Conservation (phyloP, 2,113 vertebrate species). For the Cynoglossus semilaevis region DNA sequence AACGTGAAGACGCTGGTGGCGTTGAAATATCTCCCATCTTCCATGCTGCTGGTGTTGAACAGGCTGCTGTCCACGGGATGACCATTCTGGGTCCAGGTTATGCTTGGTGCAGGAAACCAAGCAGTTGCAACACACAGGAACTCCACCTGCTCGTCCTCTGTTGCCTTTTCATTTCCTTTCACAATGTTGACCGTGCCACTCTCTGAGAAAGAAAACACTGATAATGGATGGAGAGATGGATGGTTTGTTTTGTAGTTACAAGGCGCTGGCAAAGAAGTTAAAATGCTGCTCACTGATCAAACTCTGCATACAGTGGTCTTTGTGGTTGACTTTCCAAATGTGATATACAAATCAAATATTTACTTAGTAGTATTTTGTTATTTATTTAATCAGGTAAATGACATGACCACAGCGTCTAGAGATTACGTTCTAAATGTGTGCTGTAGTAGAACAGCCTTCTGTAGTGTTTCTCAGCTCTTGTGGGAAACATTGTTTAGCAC, state of each 20-base stretch:
- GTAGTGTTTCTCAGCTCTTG: background rate
- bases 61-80: constrained; percentile 33
- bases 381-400: too few relatives aligned
- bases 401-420: too few relatives aligned
- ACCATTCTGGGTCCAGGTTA: constrained; percentile 79
- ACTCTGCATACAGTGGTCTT: too few relatives aligned
- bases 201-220: constrained; percentile 64
- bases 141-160: constrained; percentile 67
- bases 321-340: too few relatives aligned
- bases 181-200: constrained; percentile 77
- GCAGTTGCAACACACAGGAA: constrained; percentile 76
- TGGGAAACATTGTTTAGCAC: background rate
- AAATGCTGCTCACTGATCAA: too few relatives aligned
- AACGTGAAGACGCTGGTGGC: constrained; percentile 76
- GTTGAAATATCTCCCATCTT: constrained; percentile 52
- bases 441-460: background rate
- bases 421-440: too few relatives aligned
- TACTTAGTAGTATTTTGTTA: too few relatives aligned
- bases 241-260: too few relatives aligned
- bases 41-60: constrained; percentile 64
- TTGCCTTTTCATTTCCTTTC: constrained; percentile 63
- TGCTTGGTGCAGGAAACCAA: constrained; percentile 79
- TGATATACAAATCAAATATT: too few relatives aligned
- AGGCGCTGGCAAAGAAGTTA: too few relatives aligned
- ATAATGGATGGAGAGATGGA: background rate